Percentiles rank a stretch among this genome's conserved stretches.
Conservation (phyloP, 2,888 invertebrate genomes). For the Cerceris ruficornis region DNA sequence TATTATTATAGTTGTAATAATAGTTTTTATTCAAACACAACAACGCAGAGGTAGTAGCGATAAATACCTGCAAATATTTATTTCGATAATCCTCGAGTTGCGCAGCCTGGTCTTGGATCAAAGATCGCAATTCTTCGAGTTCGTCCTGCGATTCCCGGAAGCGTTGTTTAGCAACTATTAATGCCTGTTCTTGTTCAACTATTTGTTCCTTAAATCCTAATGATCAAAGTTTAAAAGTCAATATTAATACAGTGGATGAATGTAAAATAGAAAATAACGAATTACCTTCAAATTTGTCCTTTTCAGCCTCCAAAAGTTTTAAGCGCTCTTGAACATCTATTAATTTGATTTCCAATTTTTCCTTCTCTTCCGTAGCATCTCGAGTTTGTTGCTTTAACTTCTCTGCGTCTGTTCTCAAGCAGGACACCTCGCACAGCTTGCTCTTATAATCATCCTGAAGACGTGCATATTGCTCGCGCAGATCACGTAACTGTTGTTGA, state of each 20-base stretch:
- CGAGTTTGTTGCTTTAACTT: constrained; percentile 81
- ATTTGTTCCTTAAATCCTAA: constrained; percentile 85
- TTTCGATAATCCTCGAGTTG: constrained; percentile 88
- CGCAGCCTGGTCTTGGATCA: constrained; percentile 86
- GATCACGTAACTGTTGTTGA: constrained; percentile 84
- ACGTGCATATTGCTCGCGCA: constrained; percentile 85
- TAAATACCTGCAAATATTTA: constrained; percentile 81
- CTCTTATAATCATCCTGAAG: constrained; percentile 87
- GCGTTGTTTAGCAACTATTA: constrained; percentile 83
- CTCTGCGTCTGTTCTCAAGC: constrained; percentile 83
- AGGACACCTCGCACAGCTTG: constrained; percentile 87
- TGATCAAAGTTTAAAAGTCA: background rate
- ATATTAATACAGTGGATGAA: background rate
- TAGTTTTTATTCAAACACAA: background rate
- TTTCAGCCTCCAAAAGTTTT: constrained; percentile 79
- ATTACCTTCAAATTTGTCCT: constrained; percentile 75
- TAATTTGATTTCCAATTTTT: constrained; percentile 84
- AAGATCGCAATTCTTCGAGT: constrained; percentile 83
- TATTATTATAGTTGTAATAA: background rate
- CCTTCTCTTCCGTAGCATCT: constrained; percentile 82
- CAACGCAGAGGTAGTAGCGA: background rate
- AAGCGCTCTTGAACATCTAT: constrained; percentile 84
- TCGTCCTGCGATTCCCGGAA: constrained; percentile 85
- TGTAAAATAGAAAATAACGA: background rate
- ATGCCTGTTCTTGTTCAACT: constrained; percentile 85